Evolutionary conservation across 1,140 invertebrate genomes (phyloP), one percentile per base, ranked within the genome.

Genomic region (Conus ventricosus): DNA sequence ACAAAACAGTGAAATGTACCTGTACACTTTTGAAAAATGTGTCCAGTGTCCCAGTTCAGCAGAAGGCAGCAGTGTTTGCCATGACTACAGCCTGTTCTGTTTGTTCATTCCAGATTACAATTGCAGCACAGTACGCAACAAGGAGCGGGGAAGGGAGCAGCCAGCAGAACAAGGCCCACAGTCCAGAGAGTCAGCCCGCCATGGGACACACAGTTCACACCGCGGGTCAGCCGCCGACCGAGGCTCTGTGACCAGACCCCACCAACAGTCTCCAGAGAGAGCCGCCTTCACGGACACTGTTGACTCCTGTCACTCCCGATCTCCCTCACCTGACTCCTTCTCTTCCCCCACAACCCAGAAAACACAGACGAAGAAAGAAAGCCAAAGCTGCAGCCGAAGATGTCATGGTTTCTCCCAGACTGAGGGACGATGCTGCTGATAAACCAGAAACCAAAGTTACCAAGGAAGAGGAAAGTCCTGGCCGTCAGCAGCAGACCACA

Each of bases 351-450:
- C 67, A 53, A 23, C 51, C 39, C 5, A 51, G 39, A 17, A 81
- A 81, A 81, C 57, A 20, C 54, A 84, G 27, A 67, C 82, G 17
- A 27, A 67, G 27, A 54, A 84, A 84, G 27, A 84, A 84, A 39
- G 8, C 80, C 10, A 63, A 84, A 54, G 25, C 39, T 17, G 25
- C 25, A 4, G 51, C 13, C 80, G 17, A 17, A 17, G 23, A 54
- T 20, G 51, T 10, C 23, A 27, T 55, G 8, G 25, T 55, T 4
- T 84, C 55, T 25, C 27, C 55, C 23, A 60, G 55, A 17, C 10
- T 63, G 55, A 39, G 8, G 53, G 81, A 39, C 6, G 82, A 84
- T 23, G 82, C 20, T 53, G 55, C n/a, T 6, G 25, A 84, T 51
- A 63, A 13, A 54, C 25, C 82, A 23, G 55, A 63, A n/a, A 57